Evolutionary conservation across 2,113 vertebrate species (phyloP).

Genomic region (Notarius lentiginosus): DNA sequence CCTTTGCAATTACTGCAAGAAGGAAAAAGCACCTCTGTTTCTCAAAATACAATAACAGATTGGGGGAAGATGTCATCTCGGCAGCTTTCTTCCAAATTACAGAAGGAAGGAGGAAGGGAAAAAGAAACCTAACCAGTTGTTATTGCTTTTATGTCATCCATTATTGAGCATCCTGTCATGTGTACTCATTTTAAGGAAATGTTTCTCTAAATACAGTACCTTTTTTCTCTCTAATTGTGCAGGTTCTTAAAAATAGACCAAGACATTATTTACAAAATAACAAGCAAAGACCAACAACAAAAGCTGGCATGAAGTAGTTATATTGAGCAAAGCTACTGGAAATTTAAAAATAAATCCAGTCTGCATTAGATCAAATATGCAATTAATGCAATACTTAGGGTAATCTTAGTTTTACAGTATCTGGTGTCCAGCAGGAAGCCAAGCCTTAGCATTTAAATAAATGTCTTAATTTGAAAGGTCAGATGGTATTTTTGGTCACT

Average conservation of each 20-base stretch:
- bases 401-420: neutral
- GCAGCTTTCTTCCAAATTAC: slow-evolving; percentile 22
- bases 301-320: neutral
- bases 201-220: neutral
- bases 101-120: neutral
- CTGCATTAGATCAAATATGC: neutral
- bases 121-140: slow-evolving; percentile 21
- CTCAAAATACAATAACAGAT: slow-evolving; percentile 38
- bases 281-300: neutral
- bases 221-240: neutral
- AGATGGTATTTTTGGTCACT: neutral
- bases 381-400: neutral
- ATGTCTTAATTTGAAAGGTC: neutral
- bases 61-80: neutral
- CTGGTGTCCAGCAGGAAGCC: neutral
- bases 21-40: slow-evolving; percentile 27
- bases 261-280: neutral
- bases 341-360: neutral
- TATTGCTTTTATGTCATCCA: slow-evolving; percentile 46
- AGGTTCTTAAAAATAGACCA: neutral
- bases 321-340: neutral
- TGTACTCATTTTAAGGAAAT: slow-evolving; percentile 15
- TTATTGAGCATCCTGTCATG: slow-evolving; percentile 33
- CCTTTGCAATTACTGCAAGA: slow-evolving; percentile 22
- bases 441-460: slow-evolving; percentile 10